Conservation (phyloP, 2,888 invertebrate species). For the Hydropsyche betteni region DNA sequence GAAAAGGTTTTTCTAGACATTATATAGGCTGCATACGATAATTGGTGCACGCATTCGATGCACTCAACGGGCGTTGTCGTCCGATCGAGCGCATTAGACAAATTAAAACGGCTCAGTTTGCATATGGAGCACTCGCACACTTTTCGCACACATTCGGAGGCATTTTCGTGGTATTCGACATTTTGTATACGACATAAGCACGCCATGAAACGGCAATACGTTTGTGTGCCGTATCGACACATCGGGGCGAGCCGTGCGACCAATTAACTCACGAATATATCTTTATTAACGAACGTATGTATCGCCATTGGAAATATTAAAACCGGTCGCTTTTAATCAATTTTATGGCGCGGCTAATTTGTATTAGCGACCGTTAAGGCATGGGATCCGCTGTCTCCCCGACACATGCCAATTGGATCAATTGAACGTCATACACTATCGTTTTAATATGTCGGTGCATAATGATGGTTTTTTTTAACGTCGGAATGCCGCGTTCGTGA, state of each 20-base stretch:
- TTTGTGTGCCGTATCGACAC: conserved; percentile 23
- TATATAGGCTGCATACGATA: too few species aligned
- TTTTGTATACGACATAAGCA: conserved; percentile 4
- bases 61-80: neutral
- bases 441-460: too few species aligned
- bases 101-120: conserved; percentile 46
- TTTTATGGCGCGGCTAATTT: conserved; percentile 48
- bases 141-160: conserved; percentile 31
- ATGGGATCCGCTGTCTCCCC: conserved; percentile 17
- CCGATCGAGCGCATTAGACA: conserved; percentile 50
- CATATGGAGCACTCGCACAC: conserved; percentile 15
- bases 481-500: too few species aligned
- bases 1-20: too few species aligned
- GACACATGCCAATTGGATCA: conserved; percentile 28
- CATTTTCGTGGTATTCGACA: neutral
- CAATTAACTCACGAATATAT: conserved; percentile 51
- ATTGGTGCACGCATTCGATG: too few species aligned
- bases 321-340: conserved; percentile 50
- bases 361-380: conserved; percentile 27
- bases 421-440: conserved; percentile 15
- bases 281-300: conserved; percentile 51
- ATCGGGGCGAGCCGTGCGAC: conserved; percentile 42
- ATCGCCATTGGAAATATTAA: conserved; percentile 50
- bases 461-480: too few species aligned
- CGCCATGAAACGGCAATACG: neutral